Base-by-base conservation (phyloP, 2,888 invertebrate genomes). In the Dermolepida albohirtum region DNA sequence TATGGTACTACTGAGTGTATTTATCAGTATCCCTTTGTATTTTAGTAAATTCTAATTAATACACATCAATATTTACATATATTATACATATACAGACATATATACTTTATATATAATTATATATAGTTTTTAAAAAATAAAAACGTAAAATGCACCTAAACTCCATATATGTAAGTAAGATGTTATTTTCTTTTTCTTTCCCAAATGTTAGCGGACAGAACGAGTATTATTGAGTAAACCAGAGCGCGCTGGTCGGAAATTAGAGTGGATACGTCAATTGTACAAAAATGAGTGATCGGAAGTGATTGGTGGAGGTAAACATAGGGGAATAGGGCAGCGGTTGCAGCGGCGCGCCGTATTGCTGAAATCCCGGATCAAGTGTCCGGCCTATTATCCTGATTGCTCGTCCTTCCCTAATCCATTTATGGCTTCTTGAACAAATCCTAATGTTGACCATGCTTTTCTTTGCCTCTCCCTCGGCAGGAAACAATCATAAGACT, bases 361-460 rank as follows among this genome's bases (percentile, higher is more conserved):
- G 66, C 66, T 41, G 64, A 57, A 66, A 66, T 69, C 47, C 52
- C 47, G 78, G 77, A 79, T 81, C 81, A 82, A 83, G 83, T 83
- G 83, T 82, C 80, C 80, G 80, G 80, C 76, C 83, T 81, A 83
- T 83, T 83, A 83, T 83, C 81, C 80, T 82, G 81, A 83, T 83
- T 83, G 83, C 82, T 80, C 77, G 78, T 78, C 81, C 80, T 81
- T 80, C 76, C 78, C 76, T 78, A 81, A 83, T 83, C 82, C 81
- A 81, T 79, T 83, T 83, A 69, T 69, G 69, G 69, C 69, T 69
- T 69, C 69, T 66, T 66, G 68, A 63, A 14, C 68, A 64, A 67
- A 68, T 64, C 50, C 47, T 34, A 47, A 62, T 47, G 59, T 62
- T 62, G 59, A 62, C 59, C 59, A 47, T 44, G 59, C 59, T 62